phyloP scores from a whole-genome alignment of 2,888 invertebrate species.

The Chymomyza procnemis region DNA sequence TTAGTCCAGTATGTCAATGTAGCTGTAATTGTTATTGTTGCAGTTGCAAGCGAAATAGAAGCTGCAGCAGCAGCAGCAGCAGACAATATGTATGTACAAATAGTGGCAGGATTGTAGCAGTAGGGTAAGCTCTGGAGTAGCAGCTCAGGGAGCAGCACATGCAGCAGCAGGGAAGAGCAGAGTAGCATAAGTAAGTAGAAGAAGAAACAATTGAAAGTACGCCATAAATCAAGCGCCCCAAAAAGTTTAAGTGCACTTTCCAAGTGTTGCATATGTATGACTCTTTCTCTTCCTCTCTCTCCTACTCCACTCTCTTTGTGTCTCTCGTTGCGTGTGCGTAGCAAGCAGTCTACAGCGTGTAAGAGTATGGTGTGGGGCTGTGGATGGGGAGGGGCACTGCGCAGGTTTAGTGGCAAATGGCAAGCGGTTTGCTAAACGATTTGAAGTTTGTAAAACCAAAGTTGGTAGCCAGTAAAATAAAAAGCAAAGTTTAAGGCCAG shows the following conservation, averaged over 20 bases:
- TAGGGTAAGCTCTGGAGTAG: too few species aligned
- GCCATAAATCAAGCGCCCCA: constrained; percentile 58
- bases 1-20: constrained; percentile 29
- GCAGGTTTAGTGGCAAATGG: constrained; percentile 51
- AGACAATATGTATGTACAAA: constrained; percentile 35
- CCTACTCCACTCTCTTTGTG: too few species aligned
- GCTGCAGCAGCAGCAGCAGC: neutral
- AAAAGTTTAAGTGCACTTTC: constrained; percentile 67
- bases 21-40: constrained; percentile 17
- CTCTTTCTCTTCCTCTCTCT: too few species aligned
- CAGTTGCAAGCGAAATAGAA: neutral
- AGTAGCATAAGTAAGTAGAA: constrained; percentile 30
- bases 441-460: constrained; percentile 58
- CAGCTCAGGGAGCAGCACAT: too few species aligned
- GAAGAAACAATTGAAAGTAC: constrained; percentile 65
- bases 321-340: neutral
- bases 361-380: constrained; percentile 7
- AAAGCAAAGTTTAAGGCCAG: constrained; percentile 44
- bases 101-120: constrained; percentile 15
- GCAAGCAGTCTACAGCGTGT: neutral
- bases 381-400: neutral
- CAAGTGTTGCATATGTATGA: constrained; percentile 31
- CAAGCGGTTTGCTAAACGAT: constrained; percentile 67
- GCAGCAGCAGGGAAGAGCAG: too few species aligned
- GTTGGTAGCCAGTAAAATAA: constrained; percentile 49